These are phyloP conservation scores for Littorina saxatilis DNA, from an alignment of 1,140 invertebrate species.

Conservation along the genomic window DNA sequence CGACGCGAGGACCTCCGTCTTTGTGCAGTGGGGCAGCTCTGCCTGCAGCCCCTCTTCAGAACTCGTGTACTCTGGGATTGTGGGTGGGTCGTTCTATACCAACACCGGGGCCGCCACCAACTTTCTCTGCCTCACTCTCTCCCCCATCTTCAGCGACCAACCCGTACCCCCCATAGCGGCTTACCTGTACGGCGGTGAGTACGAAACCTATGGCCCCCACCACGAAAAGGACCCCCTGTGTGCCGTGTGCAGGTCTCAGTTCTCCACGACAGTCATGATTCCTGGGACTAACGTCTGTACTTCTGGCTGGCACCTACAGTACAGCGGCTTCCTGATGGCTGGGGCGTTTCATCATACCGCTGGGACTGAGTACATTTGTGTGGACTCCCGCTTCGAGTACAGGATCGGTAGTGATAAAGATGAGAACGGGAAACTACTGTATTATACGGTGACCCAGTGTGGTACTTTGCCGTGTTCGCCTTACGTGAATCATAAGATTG, in stretches of 20 bases:
- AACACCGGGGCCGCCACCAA: neutral
- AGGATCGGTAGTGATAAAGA: neutral
- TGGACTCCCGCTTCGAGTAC: slow-evolving; percentile 3
- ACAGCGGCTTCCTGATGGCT: slow-evolving; percentile 25
- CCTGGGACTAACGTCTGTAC: neutral
- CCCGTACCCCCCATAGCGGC: neutral
- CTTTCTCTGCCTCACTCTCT: neutral
- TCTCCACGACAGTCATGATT: slow-evolving; percentile 11
- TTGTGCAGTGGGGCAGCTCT: slow-evolving; percentile 24
- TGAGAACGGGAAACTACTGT: neutral
- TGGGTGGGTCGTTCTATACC: neutral
- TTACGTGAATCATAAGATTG: neutral
- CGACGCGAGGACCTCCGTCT: neutral
- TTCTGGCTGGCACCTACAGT: slow-evolving; percentile 16
- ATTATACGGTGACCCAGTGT: neutral
- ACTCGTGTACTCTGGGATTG: slow-evolving; percentile 4
- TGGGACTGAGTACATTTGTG: neutral
- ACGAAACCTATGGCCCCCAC: neutral
- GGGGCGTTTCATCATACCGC: neutral
- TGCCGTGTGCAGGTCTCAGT: slow-evolving; percentile 9
- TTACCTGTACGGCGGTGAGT: slow-evolving; percentile 11
- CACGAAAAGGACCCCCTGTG: slow-evolving; percentile 8
- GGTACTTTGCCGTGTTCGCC: slow-evolving; percentile 19
- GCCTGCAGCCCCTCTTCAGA: neutral
- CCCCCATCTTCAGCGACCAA: neutral